A percentile compares a stretch with the other conserved stretches of the same genome.
These are phyloP conservation scores for Gymnocheta viridis DNA, from an alignment of 2,888 invertebrate genomes.

Conservation along the genomic window DNA sequence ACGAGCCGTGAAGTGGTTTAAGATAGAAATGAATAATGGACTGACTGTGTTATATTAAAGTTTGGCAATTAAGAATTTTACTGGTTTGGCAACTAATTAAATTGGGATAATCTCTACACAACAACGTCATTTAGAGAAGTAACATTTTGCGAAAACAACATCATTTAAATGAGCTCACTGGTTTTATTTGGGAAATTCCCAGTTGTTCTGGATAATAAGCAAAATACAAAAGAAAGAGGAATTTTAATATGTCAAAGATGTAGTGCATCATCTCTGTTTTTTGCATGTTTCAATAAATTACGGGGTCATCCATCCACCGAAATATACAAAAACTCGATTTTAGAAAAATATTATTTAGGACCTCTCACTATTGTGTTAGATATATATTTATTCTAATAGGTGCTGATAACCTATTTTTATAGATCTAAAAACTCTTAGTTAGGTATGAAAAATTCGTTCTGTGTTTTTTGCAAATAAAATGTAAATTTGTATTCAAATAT, in stretches of 20 bases:
- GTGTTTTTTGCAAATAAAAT: too few relatives aligned
- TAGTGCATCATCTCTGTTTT: too few relatives aligned
- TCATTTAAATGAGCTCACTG: neutral
- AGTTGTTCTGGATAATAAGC: too few relatives aligned
- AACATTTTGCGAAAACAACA: neutral
- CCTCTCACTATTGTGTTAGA: too few relatives aligned
- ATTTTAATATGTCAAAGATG: too few relatives aligned
- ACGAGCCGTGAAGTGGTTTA: conserved; percentile 7
- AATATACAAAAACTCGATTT: too few relatives aligned
- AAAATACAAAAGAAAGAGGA: too few relatives aligned
- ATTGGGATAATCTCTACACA: conserved; percentile 65
- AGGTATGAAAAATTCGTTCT: neutral
- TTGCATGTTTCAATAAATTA: neutral
- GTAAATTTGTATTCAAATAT: too few relatives aligned
- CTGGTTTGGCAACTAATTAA: conserved; percentile 67
- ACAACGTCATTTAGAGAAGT: conserved; percentile 1
- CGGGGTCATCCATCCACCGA: too few relatives aligned
- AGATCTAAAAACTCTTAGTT: neutral
- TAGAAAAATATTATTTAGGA: too few relatives aligned
- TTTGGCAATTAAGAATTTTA: conserved; percentile 66
- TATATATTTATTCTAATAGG: neutral
- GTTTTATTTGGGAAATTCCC: too few relatives aligned
- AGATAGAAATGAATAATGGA: neutral
- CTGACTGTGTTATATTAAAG: conserved; percentile 46
- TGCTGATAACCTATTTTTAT: neutral